phyloP scores from a whole-genome alignment of 2,888 invertebrate genomes.

The Drosophila niveifrons region DNA sequence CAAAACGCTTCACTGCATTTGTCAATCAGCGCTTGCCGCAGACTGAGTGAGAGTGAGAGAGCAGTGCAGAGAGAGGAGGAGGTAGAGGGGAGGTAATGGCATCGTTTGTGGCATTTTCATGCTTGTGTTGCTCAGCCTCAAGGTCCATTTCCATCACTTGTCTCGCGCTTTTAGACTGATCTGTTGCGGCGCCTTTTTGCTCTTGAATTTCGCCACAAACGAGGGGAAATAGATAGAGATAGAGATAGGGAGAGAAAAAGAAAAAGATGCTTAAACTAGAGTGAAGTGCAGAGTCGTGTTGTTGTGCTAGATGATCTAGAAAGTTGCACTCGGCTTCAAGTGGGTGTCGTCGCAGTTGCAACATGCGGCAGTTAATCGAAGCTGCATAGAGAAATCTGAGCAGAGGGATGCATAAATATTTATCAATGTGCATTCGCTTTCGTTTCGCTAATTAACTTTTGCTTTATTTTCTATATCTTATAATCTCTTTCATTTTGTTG shows the following conservation, averaged over 20 bases:
- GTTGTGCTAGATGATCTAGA: conserved; percentile 41
- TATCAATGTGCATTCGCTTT: background rate
- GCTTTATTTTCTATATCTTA: background rate
- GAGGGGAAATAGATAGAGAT: conserved; percentile 6
- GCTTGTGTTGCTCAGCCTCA: conserved; percentile 55
- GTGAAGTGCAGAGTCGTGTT: conserved; percentile 66
- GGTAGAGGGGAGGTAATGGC: conserved; percentile 9
- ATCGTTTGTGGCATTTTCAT: conserved; percentile 55
- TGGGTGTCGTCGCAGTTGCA: conserved; percentile 19
- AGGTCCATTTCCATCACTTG: conserved; percentile 70
- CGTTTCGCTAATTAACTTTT: background rate
- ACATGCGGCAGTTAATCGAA: conserved; percentile 10
- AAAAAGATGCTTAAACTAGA: background rate
- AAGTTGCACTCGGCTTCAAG: conserved; percentile 44
- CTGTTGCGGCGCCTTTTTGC: conserved; percentile 39
- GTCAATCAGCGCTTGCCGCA: conserved; percentile 63
- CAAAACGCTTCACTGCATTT: conserved; percentile 67
- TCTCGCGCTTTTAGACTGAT: conserved; percentile 28
- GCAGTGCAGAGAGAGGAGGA: background rate
- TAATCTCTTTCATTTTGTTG: background rate
- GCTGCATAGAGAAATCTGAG: conserved; percentile 6
- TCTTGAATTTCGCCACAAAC: conserved; percentile 68
- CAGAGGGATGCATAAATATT: background rate
- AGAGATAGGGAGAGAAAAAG: background rate
- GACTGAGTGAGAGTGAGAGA: background rate